Base-by-base conservation (phyloP, 2,797 vertebrate species). In the Pelochelys cantorii region DNA sequence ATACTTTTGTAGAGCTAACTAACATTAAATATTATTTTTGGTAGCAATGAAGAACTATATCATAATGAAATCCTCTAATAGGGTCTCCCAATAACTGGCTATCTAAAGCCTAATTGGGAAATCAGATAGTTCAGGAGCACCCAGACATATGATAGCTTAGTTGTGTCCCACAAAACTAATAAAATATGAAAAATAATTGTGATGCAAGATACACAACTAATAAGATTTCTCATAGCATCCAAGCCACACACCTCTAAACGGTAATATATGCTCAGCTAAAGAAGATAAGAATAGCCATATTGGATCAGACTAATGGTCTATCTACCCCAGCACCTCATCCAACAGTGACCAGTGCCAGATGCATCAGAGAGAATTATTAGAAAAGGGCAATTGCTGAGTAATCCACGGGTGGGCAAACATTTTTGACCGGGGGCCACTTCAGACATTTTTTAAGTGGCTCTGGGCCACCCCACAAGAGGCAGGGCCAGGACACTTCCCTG, bases 171-270 rank as follows among this genome's bases (percentile, higher is more conserved):
- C 42, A 91, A 90, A 57, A 79, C 80, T 34, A 79, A 29, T 68
- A 90, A 85, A 42, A 83, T 31, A 74, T 5, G 9, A 25, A 77
- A 9, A 80, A 74, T 89, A 34, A 14, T 5, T 88, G 4, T 18
- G 17, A 68, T 18, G 15, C 17, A 10, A 68, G 62, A 4, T 20
- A 34, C 31, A 68, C 31, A 68, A 17, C n/a, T 65, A 65, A 79
- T 92, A 52, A 93, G 48, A 82, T 93, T 95, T 88, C 34, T 81
- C 27, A 87, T 31, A 18, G 31, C 15, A n/a, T 62, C 15, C 37
- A 91, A 94, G 85, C 17, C 71, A 80, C n/a, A 88, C 34, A 29
- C 77, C 68, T 88, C 60, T 85, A n/a, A 93, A 27, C 92, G 92
- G 90, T 75, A 83, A 75, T 18, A 77, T 83, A 62, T 88, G n/a